Evolutionary conservation across 2,888 invertebrate species (phyloP).

Genomic region (Cerceris rybyensis): DNA sequence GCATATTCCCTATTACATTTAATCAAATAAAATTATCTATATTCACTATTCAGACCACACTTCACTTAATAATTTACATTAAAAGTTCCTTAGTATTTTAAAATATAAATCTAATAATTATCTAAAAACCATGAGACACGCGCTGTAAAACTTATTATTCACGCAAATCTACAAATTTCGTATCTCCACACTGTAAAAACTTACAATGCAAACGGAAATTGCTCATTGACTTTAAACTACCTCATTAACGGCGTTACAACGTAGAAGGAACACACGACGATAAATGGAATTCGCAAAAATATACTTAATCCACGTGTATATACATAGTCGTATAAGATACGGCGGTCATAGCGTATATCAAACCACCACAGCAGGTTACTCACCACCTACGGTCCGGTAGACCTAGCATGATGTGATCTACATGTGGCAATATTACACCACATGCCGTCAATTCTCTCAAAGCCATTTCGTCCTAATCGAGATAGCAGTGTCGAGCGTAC

Average conservation of each 20-base stretch:
- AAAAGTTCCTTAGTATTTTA: too few species aligned
- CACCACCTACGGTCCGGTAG: slow-evolving; percentile 29
- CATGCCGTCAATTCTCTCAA: slow-evolving; percentile 68
- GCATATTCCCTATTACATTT: too few species aligned
- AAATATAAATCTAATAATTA: too few species aligned
- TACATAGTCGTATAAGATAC: slow-evolving; percentile 3
- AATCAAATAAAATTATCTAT: too few species aligned
- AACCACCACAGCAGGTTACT: slow-evolving; percentile 41
- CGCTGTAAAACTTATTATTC: too few species aligned
- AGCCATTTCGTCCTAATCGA: slow-evolving; percentile 67
- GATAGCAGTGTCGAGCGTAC: slow-evolving; percentile 27
- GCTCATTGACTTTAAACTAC: background rate
- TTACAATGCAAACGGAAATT: slow-evolving; percentile 7
- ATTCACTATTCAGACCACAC: too few species aligned
- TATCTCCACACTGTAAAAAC: too few species aligned
- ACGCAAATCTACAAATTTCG: too few species aligned
- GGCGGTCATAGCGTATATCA: slow-evolving; percentile 52
- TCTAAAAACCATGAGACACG: too few species aligned
- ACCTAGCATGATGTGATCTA: slow-evolving; percentile 61
- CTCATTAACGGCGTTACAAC: background rate
- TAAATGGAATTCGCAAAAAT: background rate
- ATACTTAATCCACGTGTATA: background rate
- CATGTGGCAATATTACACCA: slow-evolving; percentile 69
- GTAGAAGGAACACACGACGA: background rate
- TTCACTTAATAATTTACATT: too few species aligned